These are phyloP conservation scores for Tortrix viridana DNA, from an alignment of 2,888 invertebrate genomes.

Conservation along the genomic window DNA sequence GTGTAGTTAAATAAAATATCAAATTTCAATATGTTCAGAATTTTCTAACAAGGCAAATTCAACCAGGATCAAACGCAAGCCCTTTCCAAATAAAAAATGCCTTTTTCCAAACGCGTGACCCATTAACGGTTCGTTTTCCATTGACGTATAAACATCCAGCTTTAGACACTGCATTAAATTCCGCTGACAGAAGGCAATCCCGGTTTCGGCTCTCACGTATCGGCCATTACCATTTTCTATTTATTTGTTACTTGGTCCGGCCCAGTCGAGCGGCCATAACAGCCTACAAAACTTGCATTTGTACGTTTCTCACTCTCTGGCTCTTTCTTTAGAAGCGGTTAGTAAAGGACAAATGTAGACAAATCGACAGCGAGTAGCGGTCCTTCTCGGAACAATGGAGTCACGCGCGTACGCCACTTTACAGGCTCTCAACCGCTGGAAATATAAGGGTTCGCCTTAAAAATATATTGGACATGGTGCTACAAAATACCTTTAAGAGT, in stretches of 20 bases:
- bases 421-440: constrained; percentile 44
- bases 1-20: too few relatives aligned
- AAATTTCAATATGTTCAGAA: too few relatives aligned
- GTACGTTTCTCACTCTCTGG: too few relatives aligned
- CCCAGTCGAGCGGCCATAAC: constrained; percentile 49
- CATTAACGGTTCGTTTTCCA: constrained; percentile 31
- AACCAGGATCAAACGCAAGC: background rate
- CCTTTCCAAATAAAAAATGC: background rate
- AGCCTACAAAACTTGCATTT: too few relatives aligned
- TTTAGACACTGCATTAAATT: constrained; percentile 44
- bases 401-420: constrained; percentile 60
- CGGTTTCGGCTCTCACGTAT: constrained; percentile 52
- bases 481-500: constrained; percentile 11
- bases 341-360: too few relatives aligned
- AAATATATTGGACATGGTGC: constrained; percentile 30
- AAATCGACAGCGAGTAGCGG: too few relatives aligned
- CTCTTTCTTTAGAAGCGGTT: too few relatives aligned
- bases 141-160: constrained; percentile 37
- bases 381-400: constrained; percentile 52
- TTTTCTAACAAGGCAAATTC: background rate
- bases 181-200: constrained; percentile 43
- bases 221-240: constrained; percentile 56
- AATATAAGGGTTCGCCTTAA: constrained; percentile 33
- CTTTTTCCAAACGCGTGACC: constrained; percentile 16
- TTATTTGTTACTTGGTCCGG: constrained; percentile 53